Evolutionary conservation across 2,797 vertebrate genomes (phyloP).

Genomic region (Australoheros facetus): DNA sequence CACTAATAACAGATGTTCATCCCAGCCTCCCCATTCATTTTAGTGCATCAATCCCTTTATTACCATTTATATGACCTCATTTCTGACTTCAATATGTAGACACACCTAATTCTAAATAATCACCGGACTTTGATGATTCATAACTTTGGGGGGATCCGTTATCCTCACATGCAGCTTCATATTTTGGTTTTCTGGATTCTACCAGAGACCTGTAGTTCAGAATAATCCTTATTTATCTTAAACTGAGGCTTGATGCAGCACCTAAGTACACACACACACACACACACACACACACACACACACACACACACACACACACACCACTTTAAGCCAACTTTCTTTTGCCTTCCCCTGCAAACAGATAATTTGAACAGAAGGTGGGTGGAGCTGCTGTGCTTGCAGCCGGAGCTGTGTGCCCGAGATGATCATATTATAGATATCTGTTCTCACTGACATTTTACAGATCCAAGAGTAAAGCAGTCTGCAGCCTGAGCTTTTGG

Average conservation of each 20-base stretch:
- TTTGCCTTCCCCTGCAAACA: not conserved
- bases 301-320: too few species aligned
- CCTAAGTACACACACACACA: too few species aligned
- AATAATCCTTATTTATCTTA: not conserved
- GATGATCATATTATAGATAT: not conserved
- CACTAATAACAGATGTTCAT: conserved; percentile 37
- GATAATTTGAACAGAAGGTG: conserved; percentile 1
- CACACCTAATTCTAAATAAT: not conserved
- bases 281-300: too few species aligned
- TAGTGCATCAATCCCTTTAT: not conserved
- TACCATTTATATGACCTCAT: conserved; percentile 9
- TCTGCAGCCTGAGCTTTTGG: not conserved
- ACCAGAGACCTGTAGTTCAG: not conserved
- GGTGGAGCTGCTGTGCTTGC: not conserved
- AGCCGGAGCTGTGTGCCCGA: not conserved
- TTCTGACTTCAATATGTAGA: conserved; percentile 3
- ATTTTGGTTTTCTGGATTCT: not conserved
- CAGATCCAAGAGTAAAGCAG: not conserved
- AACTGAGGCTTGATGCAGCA: not conserved
- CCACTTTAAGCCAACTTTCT: not conserved
- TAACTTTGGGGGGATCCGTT: not conserved
- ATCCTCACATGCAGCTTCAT: not conserved
- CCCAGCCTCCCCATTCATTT: conserved; percentile 6
- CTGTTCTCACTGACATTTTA: not conserved
- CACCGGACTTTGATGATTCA: conserved; percentile 1